phyloP scores from a whole-genome alignment of 2,797 vertebrate genomes.

The Tamandua tetradactyla region DNA sequence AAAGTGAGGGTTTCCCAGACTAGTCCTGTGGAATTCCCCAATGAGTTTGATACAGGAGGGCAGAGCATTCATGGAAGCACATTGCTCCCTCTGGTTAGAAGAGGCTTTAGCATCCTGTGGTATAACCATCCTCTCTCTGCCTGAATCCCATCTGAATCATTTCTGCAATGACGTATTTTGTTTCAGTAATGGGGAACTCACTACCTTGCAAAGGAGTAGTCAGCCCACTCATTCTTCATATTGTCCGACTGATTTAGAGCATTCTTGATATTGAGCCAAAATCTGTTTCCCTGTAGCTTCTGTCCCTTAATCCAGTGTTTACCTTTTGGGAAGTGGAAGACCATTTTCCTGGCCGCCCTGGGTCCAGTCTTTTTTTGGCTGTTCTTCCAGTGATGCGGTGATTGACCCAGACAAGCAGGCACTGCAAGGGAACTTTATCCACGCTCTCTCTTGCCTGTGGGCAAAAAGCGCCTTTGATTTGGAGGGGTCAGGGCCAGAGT shows the following conservation, averaged over 20 bases:
- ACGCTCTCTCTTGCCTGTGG: not conserved
- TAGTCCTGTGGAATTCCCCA: not conserved
- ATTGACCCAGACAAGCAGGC: not conserved
- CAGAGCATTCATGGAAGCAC: not conserved
- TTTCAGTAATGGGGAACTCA: rapidly evolving
- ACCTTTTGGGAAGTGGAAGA: not conserved
- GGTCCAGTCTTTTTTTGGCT: not conserved
- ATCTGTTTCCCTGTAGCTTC: not conserved
- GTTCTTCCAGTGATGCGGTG: not conserved
- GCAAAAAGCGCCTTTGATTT: not conserved
- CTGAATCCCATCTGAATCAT: not conserved
- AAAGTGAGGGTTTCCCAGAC: not conserved
- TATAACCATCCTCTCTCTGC: not conserved
- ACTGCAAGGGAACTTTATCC: not conserved
- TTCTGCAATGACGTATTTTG: not conserved
- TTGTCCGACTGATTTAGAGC: not conserved
- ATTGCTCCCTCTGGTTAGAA: not conserved
- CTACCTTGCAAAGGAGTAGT: not conserved
- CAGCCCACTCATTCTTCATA: not conserved
- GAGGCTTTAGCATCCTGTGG: rapidly evolving
- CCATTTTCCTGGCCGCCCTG: not conserved
- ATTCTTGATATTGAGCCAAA: not conserved
- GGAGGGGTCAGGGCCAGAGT: not conserved
- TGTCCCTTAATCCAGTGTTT: not conserved
- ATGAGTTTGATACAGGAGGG: too few relatives aligned